These are phyloP conservation scores for Trimorus sp. DNA, from an alignment of 2,888 invertebrate species.

Conservation along the genomic window DNA sequence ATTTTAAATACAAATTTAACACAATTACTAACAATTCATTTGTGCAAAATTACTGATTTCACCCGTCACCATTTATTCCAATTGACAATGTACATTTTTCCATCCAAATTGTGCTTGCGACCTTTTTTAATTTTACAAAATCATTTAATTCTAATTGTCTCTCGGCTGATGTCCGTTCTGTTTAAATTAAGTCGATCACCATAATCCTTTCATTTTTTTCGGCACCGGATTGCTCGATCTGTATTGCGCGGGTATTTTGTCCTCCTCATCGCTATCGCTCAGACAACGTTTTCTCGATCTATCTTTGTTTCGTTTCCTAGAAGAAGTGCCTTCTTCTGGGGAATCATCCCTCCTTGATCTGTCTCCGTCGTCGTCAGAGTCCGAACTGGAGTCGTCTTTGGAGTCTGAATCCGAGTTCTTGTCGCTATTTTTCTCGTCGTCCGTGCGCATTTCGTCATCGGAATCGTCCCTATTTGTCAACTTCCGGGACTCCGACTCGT, in stretches of 20 bases:
- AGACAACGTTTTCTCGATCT: slow-evolving; percentile 20
- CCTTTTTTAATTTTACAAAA: too few species aligned
- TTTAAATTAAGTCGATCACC: slow-evolving; percentile 3
- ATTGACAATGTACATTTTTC: too few species aligned
- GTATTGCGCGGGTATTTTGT: slow-evolving; percentile 69
- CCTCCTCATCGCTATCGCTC: slow-evolving; percentile 63
- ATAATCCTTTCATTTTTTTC: slow-evolving; percentile 58
- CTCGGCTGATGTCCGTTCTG: too few species aligned
- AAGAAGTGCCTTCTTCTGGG: background rate
- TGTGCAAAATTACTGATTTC: too few species aligned
- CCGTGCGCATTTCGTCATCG: slow-evolving; percentile 23
- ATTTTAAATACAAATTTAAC: too few species aligned
- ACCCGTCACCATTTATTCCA: too few species aligned
- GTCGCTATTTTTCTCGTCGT: slow-evolving; percentile 45
- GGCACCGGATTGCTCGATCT: slow-evolving; percentile 63
- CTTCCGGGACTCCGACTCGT: background rate
- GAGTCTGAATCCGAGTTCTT: slow-evolving; percentile 34
- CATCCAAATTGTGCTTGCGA: too few species aligned
- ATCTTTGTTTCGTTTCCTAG: background rate
- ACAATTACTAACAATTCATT: too few species aligned
- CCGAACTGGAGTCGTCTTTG: slow-evolving; percentile 24
- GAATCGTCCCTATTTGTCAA: slow-evolving; percentile 1
- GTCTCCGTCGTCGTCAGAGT: slow-evolving; percentile 23
- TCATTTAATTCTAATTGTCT: too few species aligned
- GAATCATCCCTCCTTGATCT: slow-evolving; percentile 3